Percentiles rank a stretch among this genome's conserved stretches.
Conservation (phyloP, 2,797 vertebrate species). For the Thunnus albacares region DNA sequence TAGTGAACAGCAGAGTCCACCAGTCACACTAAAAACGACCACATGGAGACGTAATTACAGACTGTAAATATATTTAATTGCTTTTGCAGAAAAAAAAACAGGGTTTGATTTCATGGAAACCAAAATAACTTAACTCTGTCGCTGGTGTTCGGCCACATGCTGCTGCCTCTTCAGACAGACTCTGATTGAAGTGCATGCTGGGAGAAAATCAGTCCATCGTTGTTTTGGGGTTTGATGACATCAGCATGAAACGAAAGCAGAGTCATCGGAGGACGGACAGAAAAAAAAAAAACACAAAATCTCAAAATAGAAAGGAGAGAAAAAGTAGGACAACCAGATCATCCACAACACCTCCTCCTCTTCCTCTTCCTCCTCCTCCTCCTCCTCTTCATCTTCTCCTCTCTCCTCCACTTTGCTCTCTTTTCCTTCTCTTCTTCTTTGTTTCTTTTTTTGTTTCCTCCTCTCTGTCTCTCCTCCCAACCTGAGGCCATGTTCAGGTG, state of each 20-base stretch:
- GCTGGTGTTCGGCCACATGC: background rate
- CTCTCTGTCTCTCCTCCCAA: background rate
- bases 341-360: background rate
- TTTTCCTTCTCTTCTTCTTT: background rate
- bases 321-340: slow-evolving; percentile 51
- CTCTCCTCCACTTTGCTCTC: background rate
- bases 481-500: too few relatives aligned
- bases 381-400: background rate
- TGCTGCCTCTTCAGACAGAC: slow-evolving; percentile 1
- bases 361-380: background rate
- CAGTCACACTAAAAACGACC: too few relatives aligned
- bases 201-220: background rate
- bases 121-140: too few relatives aligned
- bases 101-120: too few relatives aligned
- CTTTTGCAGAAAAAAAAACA: too few relatives aligned
- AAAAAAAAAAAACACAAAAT: slow-evolving; percentile 10
- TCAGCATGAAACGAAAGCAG: slow-evolving; percentile 43
- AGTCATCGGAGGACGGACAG: slow-evolving; percentile 22
- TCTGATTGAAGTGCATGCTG: slow-evolving; percentile 31
- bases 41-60: too few relatives aligned
- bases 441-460: background rate
- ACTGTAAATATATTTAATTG: too few relatives aligned
- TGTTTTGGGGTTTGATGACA: slow-evolving; percentile 38
- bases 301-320: slow-evolving; percentile 54
- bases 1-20: too few relatives aligned